These are phyloP conservation scores for Pomacea canaliculata DNA, from an alignment of 2,888 invertebrate species.

Conservation along the genomic window DNA sequence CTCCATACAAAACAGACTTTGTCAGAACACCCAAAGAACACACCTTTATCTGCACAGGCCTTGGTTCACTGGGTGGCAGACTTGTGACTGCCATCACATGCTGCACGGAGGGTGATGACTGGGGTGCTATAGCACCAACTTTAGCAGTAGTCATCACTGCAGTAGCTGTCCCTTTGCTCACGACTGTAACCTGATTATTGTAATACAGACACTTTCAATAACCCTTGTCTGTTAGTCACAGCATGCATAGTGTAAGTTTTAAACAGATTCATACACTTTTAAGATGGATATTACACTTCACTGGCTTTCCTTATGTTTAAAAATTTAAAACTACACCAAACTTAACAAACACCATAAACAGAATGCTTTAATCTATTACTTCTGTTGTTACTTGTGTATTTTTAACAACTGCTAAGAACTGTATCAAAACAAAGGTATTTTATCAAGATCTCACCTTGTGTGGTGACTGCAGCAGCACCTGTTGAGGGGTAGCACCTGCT, in stretches of 20 bases:
- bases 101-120: not conserved
- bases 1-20: no score
- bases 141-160: conserved; percentile 16
- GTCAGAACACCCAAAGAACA: not conserved
- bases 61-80: conserved; percentile 39
- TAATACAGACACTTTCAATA: no score
- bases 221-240: no score
- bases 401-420: no score
- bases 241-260: no score
- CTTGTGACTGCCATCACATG: conserved; percentile 1
- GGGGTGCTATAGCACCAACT: not conserved
- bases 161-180: conserved; percentile 7
- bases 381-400: no score
- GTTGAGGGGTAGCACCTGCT: not conserved
- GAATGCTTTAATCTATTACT: no score
- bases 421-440: no score
- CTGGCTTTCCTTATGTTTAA: no score
- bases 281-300: no score
- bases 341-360: no score
- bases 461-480: conserved; percentile 5
- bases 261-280: no score
- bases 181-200: not conserved
- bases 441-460: conserved; percentile 13
- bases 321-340: not conserved
- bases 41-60: conserved; percentile 57